These are phyloP conservation scores for Tetranychus cinnabarinus DNA, from an alignment of 1,140 invertebrate species.

Conservation along the genomic window DNA sequence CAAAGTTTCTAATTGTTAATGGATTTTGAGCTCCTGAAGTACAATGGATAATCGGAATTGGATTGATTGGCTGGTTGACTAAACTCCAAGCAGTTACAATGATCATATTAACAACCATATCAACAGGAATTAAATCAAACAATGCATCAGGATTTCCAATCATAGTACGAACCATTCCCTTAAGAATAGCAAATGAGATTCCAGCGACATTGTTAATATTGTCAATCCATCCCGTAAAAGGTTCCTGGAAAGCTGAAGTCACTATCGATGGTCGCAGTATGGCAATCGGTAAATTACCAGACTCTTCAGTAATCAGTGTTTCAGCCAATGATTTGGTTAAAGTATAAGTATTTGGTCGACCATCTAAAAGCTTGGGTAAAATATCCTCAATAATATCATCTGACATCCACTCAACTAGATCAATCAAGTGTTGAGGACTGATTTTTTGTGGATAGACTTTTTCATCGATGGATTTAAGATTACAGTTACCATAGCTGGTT, in stretches of 20 bases:
- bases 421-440: neutral
- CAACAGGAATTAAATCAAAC: neutral
- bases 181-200: neutral
- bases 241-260: neutral
- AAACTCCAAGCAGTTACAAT: neutral
- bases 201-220: neutral
- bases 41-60: no score
- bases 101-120: neutral
- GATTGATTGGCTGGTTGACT: no score
- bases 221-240: constrained; percentile 45
- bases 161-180: neutral
- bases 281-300: constrained; percentile 3
- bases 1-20: no score
- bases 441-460: constrained; percentile 40
- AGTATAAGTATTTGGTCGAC: constrained; percentile 60
- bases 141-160: neutral
- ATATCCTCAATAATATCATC: neutral
- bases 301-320: constrained; percentile 40
- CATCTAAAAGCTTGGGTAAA: constrained; percentile 23
- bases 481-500: constrained; percentile 25
- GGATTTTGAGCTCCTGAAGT: no score
- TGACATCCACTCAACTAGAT: constrained; percentile 1
- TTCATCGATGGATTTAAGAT: constrained; percentile 23
- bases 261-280: constrained; percentile 9
- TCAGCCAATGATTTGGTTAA: constrained; percentile 62